These are phyloP conservation scores for Diabrotica balteata DNA, from an alignment of 2,888 invertebrate genomes.

Conservation along the genomic window DNA sequence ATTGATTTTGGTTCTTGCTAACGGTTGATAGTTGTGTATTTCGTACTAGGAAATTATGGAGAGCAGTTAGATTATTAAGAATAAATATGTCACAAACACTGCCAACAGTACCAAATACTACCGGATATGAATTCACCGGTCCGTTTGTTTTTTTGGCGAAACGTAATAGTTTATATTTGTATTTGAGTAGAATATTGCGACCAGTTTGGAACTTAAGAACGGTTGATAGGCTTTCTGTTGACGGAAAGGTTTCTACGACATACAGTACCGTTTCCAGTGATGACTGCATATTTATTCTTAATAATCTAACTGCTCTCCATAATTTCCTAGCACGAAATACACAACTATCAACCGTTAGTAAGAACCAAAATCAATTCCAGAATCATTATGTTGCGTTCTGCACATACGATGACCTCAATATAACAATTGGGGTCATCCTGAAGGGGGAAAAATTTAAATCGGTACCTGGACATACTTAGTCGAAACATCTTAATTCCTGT, in stretches of 20 bases:
- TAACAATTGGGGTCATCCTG: too few species aligned
- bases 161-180: constrained; percentile 93
- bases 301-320: constrained; percentile 77
- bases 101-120: constrained; percentile 37
- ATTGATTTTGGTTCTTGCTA: constrained; percentile 4
- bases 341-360: constrained; percentile 53
- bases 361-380: constrained; percentile 13
- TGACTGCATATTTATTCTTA: constrained; percentile 76
- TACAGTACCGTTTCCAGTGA: constrained; percentile 72
- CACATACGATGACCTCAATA: too few species aligned
- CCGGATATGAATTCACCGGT: constrained; percentile 42
- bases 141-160: constrained; percentile 72
- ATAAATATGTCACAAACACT: constrained; percentile 67
- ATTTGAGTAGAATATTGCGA: constrained; percentile 85
- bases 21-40: constrained; percentile 64
- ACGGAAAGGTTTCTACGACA: constrained; percentile 67
- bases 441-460: too few species aligned
- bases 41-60: constrained; percentile 76
- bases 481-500: too few species aligned
- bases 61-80: constrained; percentile 76
- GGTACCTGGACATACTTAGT: too few species aligned
- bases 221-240: constrained; percentile 66
- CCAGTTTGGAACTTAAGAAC: constrained; percentile 88
- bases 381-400: too few species aligned
- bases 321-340: constrained; percentile 77